Base-by-base conservation (phyloP, 1,140 invertebrate genomes). In the Physella acuta region DNA sequence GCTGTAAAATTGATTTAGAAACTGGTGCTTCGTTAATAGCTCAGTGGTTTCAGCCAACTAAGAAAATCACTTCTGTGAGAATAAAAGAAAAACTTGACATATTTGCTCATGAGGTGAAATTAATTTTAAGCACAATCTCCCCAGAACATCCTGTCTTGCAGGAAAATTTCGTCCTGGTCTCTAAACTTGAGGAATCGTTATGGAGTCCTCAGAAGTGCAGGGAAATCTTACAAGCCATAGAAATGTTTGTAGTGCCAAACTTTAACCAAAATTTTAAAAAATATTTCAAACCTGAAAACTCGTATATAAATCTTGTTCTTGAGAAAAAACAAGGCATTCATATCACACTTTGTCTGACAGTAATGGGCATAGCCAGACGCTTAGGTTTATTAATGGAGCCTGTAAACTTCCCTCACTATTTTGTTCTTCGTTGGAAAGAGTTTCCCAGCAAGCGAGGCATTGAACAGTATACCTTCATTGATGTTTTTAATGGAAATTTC, bases 391-490 rank as follows among this genome's bases (percentile, higher is more conserved):
- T 65, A 20, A 31, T 65, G 31, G 62, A 65, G 31, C 62, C 62
- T 65, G 62, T 65, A 5, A 65, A 31, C n/a, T 65, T 52, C 36
- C 62, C 62, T 14, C 17, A 34, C 26, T 28, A 51, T 65, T 65
- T 65, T 44, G 53, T 65, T 4, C 44, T 65, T 0, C 62, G 62
- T 17, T 65, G 62, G 62, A 5, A 17, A 2, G 62, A 65, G 30
- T 65, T 34, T 14, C 62, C 62, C 14, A 33, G n/a, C 1, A 65
- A 53, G 36, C 33, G 20, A 4, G 62, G 62, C 34, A 28, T 51
- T 34, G 44, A 65, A 2, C 20, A 34, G 34, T 65, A 65, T 26
- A 28, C 62, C 30, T 65, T 52, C 34, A 53, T 65, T 51, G 62
- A 65, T 44, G 34, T 44, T 33, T 65, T 65, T 31, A 44, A 30